phyloP scores from a whole-genome alignment of 2,113 vertebrate species.

The Melospiza melodia region DNA sequence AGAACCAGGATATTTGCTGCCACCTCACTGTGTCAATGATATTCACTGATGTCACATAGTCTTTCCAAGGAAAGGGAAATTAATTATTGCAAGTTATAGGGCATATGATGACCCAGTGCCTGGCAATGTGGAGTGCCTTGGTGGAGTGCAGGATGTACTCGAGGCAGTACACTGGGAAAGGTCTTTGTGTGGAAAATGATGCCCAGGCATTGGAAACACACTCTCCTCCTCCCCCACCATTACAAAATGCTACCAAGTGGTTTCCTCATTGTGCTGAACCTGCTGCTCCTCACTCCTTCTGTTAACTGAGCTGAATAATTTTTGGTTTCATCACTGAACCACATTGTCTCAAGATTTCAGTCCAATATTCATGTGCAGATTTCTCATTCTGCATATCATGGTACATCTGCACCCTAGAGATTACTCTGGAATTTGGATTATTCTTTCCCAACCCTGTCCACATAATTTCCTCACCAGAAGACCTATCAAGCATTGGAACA shows the following conservation, averaged over 20 bases:
- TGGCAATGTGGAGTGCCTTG: background rate
- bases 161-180: background rate
- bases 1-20: background rate
- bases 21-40: background rate
- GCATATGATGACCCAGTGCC: background rate
- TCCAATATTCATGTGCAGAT: background rate
- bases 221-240: background rate
- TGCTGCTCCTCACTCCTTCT: background rate
- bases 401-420: background rate
- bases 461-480: background rate
- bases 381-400: background rate
- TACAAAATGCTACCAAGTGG: background rate
- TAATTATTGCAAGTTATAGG: conserved; percentile 1
- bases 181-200: conserved; percentile 4
- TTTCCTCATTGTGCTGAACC: background rate
- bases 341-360: background rate
- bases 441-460: background rate
- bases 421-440: background rate
- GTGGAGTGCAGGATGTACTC: background rate
- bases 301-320: background rate
- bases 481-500: background rate
- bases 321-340: background rate
- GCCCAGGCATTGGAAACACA: background rate
- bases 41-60: background rate
- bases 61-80: background rate